Evolutionary conservation across 2,888 invertebrate species (phyloP), one percentile per base, ranked within the genome.

Genomic region (Seira musarum): DNA sequence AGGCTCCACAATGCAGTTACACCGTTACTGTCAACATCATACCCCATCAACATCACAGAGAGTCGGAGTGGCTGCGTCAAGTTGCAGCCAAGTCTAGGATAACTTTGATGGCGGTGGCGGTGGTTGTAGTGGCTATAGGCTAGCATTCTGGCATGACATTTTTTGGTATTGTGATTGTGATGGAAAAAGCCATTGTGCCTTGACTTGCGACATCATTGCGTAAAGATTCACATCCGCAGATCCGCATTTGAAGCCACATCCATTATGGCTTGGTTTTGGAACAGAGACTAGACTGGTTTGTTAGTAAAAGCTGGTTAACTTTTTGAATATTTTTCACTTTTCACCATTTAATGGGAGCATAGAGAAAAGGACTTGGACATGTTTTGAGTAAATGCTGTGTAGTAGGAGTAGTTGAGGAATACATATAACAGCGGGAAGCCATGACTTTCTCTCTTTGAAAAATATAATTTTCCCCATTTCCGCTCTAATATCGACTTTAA

Each of bases 401-500:
- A 40, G 40, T 40, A 40, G 40, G 13, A n/a, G n/a, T n/a, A n/a
- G 8, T 30, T 5, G 30, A 30, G 2, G 8, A 8, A 66, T 30
- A 46, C 53, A 57, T 73, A 66, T 71, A 66, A 66, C 74, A 74
- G 80, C 80, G 24, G 76, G 81, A 75, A 72, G 69, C 22, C n/a
- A 60, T 53, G 68, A 61, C 64, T 70, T 60, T 60, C 53, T 53
- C 72, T 21, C 70, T 73, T 60, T 57, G 68, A 72, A 82, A 49
- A 66, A 22, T 40, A 67, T 68, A 79, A 64, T 71, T 70, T 76
- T 79, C 64, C 70, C 67, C 46, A 60, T 74, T 76, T 81, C 81
- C 76, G 77, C 73, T 77, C 64, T 77, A 77, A 82, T 84, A 66
- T 80, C 65, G 75, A 73, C 74, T 80, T 81, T 81, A 81, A 81